Evolutionary conservation across 2,797 vertebrate species (phyloP).

Genomic region (Pristis pectinata): DNA sequence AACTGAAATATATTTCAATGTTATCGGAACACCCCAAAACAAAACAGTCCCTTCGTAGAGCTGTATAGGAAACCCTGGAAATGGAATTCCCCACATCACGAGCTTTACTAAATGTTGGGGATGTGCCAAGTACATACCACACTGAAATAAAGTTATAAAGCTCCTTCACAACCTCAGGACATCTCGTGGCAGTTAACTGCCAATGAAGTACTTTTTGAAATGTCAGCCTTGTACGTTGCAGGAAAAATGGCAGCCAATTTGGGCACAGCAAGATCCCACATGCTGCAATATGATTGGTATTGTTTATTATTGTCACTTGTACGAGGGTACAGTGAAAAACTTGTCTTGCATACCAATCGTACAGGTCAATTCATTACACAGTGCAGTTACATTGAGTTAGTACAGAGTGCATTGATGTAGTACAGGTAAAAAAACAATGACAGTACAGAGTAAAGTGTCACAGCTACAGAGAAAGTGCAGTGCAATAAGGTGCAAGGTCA

Average conservation of each 20-base stretch:
- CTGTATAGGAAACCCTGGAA: not conserved
- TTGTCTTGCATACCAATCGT: too few species aligned
- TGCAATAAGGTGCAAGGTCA: too few species aligned
- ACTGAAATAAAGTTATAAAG: not conserved
- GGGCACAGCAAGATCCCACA: not conserved
- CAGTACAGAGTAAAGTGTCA: too few species aligned
- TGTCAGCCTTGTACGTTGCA: not conserved
- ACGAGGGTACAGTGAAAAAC: too few species aligned
- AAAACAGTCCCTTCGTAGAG: not conserved
- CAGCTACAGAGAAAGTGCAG: too few species aligned
- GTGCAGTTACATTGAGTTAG: too few species aligned
- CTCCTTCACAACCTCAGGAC: not conserved
- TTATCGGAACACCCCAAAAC: not conserved
- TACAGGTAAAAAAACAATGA: too few species aligned
- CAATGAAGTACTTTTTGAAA: not conserved
- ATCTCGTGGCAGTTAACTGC: not conserved
- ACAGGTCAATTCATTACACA: too few species aligned
- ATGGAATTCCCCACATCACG: not conserved
- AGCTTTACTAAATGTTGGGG: not conserved
- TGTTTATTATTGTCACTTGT: too few species aligned
- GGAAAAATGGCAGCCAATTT: not conserved
- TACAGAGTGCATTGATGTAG: too few species aligned
- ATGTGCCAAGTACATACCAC: not conserved
- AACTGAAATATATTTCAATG: not conserved
- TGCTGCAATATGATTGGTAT: too few species aligned